Base-by-base conservation (phyloP, 2,888 invertebrate species). In the Gastrophysa polygoni region DNA sequence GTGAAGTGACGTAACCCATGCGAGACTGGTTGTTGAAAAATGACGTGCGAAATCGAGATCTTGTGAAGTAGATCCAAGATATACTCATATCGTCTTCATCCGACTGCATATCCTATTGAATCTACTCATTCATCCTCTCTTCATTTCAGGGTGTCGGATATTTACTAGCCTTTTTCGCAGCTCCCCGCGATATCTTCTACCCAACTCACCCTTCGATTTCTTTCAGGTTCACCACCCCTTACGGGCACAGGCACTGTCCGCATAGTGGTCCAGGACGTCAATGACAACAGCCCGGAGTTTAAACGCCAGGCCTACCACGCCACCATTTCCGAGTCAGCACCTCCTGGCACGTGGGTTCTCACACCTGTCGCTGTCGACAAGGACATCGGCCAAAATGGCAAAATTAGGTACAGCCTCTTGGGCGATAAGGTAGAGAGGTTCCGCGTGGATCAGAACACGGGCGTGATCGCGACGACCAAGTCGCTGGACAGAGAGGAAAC, bases 251-350 rank as follows among this genome's bases (percentile, higher is more conserved):
- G 96, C 38, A 91, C 93, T 51, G 92, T 98, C 1, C 88, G 89
- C 75, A 90, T 98, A 61, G 85, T 93, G 57, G 96, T 98, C 8
- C 92, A 95, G 82, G 98, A 98, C 81, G 91, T 95, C 60, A 97
- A 97, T 80, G 97, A 97, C 79, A 95, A 96, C 80, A 89, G 90
- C 70, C 97, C 97, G 0, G 89, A 91, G 73, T 97, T 97, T 80
- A 90, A 89, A 73, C 85, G 91, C 57, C 91, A 92, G 76, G 89
- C 89, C 58, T 95, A 95, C 78, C 87, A 87, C 70, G 90, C 91
- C 0, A 85, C 83, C 51, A 89, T 97, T 0, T 84, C 87, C 69
- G 98, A 98, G 84, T 96, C 97, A 80, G 83, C 90, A 56, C 88
- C 92, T 1, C 80, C 89, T 14, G 92, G 92, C 21, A 91, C 93